phyloP scores from a whole-genome alignment of 1,140 invertebrate species.

The Octopus bimaculoides region DNA sequence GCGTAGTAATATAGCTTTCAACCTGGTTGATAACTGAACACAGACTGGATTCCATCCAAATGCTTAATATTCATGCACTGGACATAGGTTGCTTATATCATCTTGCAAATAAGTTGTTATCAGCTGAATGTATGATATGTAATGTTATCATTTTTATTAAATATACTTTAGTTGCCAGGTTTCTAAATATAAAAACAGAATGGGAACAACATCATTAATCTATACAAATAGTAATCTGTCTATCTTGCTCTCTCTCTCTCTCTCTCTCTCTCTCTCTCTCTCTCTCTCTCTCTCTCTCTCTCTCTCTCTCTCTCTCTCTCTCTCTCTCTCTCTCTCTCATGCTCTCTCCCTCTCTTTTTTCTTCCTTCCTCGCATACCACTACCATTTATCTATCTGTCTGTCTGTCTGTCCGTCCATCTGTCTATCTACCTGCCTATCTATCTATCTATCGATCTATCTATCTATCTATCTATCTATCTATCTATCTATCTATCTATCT shows the following conservation, averaged over 20 bases:
- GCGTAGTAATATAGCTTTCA: too few relatives aligned
- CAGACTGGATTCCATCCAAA: too few relatives aligned
- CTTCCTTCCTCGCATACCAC: not conserved
- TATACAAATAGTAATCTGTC: not conserved
- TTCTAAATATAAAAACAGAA: too few relatives aligned
- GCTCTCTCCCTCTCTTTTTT: not conserved
- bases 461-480: not conserved
- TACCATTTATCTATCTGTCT: not conserved
- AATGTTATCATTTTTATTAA: too few relatives aligned
- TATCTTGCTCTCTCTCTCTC: not conserved
- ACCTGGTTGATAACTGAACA: too few relatives aligned
- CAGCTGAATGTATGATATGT: too few relatives aligned
- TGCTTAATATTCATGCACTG: too few relatives aligned
- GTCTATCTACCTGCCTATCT: not conserved
- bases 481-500: not conserved
- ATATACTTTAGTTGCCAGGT: too few relatives aligned
- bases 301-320: not conserved
- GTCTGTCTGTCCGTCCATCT: not conserved
- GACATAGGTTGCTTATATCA: too few relatives aligned
- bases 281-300: conserved; percentile 1
- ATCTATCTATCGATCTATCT: not conserved
- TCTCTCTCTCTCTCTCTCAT: conserved; percentile 5
- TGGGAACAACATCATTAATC: too few relatives aligned
- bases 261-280: not conserved
- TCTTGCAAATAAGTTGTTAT: too few relatives aligned